Base-by-base conservation (phyloP, 2,113 vertebrate genomes). In the Casuarius casuarius region DNA sequence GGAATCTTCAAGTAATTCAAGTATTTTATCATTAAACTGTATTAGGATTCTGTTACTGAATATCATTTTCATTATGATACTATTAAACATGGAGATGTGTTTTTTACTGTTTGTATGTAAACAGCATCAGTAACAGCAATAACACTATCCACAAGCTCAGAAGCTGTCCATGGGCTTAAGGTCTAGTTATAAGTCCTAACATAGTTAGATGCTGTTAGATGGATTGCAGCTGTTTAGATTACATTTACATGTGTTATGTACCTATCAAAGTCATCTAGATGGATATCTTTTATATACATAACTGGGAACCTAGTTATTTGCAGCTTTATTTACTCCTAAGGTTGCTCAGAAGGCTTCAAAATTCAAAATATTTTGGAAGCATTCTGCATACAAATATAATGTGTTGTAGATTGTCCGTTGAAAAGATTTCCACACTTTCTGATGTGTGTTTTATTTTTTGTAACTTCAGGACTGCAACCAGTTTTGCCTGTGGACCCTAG, bases 301-400 rank as follows among this genome's bases (percentile, higher is more conserved):
- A 59, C 29, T 26, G 8, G 35, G 18, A 3, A 0, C 42, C 46
- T 12, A 25, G 7, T 9, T 3, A 0, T 68, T 74, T 59, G 25
- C 48, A 31, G 26, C 15, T 71, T 52, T 54, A 1, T 81, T 72
- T 61, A n/a, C 20, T 16, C 23, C 12, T 52, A 38, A 56, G 6
- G 10, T 42, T 77, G 9, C 11, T 65, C 11, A 15, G 21, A 26
- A 82, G 10, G 2, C 62, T 80, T 84, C 28, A 23, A 65, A 38
- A 12, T 66, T 54, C 65, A 38, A 12, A n/a, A 7, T 33, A 46
- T 2, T 62, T 73, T 73, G 25, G 20, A 77, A 40, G 18, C 5
- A 5, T 42, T 48, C 7, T 51, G 18, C 5, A 29, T 33, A 25
- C 3, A 48, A 44, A 26, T 3, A 38, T 17, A 19, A 2, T 5